Base-by-base conservation (phyloP, 2,113 vertebrate genomes). In the Pagrus major region DNA sequence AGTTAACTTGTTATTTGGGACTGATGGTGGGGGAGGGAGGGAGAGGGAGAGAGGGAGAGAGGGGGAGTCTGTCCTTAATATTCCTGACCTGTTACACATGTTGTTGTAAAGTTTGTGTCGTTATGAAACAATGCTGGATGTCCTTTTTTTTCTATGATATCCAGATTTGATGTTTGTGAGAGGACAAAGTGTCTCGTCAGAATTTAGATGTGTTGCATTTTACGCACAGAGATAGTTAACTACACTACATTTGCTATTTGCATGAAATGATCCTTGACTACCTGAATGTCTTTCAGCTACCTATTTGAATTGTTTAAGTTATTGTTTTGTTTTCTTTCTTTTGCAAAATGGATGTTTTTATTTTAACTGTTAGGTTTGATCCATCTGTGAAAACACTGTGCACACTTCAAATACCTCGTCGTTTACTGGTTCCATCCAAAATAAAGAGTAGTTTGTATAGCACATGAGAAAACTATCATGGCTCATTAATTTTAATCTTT, bases 91-190 rank as follows among this genome's bases (percentile, higher is more conserved):
- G 82, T 88, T 85, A 74, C 85, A 88, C 37, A 93, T 93, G 95
- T 95, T 96, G 95, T 96, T 96, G 87, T 90, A 81, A 74, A 89
- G 60, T 95, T 95, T 95, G 95, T 90, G 94, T 95, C 94, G 94
- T 93, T 91, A 83, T n/a, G n/a, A 89, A 85, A 60, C 58, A 29
- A 79, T 66, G 94, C 95, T 91, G 95, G 91, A 55, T 76, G 54
- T 82, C 93, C 94, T 94, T 93, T 35, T n/a, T 25, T 37, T 12
- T 12, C 76, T 95, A 94, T 96, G 91, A 94, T 95, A 92, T 91
- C 94, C 93, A 94, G 93, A 95, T 95, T 95, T 94, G 91, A 93
- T 95, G 96, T 96, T 95, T 94, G 95, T 96, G 93, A 95, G 92
- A 95, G 93, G 92, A 95, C 92, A 94, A 93, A 88, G 92, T 74